Evolutionary conservation across 2,797 vertebrate genomes (phyloP).

Genomic region (Xenentodon cancila): DNA sequence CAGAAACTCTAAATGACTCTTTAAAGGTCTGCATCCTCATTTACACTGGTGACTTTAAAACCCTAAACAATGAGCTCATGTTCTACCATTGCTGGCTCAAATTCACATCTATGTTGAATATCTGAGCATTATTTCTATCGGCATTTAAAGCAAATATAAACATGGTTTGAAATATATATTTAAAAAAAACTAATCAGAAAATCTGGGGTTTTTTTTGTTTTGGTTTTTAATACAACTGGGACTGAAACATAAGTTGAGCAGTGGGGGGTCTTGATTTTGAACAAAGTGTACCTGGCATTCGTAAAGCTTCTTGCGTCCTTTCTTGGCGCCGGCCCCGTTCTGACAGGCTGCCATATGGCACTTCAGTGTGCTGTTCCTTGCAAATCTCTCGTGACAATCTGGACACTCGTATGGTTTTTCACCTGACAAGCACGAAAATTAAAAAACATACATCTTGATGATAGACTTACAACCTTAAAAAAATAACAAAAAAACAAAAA

Average conservation of each 20-base stretch:
- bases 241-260: no score
- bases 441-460: slow-evolving; percentile 3
- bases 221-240: no score
- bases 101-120: no score
- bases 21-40: no score
- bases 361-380: slow-evolving; percentile 96
- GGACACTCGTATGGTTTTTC: slow-evolving; percentile 98
- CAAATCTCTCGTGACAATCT: slow-evolving; percentile 96
- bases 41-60: no score
- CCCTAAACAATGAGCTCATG: no score
- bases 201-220: no score
- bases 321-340: slow-evolving; percentile 95
- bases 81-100: no score
- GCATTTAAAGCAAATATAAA: no score
- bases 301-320: slow-evolving; percentile 97
- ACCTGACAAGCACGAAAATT: slow-evolving; percentile 78
- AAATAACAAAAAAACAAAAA: neutral
- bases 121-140: no score
- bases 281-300: slow-evolving; percentile 92
- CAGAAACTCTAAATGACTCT: no score
- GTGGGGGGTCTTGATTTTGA: neutral
- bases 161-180: no score
- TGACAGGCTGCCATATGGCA: slow-evolving; percentile 98
- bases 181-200: neutral
- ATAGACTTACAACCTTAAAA: neutral